Evolutionary conservation across 1,140 invertebrate species (phyloP), one percentile per base, ranked within the genome.

Genomic region (Metaphire vulgaris): DNA sequence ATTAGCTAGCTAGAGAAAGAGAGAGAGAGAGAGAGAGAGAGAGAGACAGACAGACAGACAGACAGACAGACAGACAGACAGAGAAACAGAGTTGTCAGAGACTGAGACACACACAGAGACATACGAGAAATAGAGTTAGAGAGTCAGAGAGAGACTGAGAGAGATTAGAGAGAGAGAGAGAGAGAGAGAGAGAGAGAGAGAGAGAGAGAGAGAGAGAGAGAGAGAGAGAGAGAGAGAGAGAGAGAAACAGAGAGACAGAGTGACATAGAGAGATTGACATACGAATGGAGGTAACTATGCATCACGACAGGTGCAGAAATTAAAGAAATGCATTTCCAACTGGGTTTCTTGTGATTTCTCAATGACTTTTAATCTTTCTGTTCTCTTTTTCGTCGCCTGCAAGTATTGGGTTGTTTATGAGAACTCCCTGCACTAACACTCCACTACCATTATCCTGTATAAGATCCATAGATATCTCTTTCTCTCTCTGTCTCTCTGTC

Each of bases 21-120:
- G 41, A 56, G 6, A 56, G 41, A 56, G 6, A 56, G 41, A 56
- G 6, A 56, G 41, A 56, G 6, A 56, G 41, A 56, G 6, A 56
- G 41, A 56, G 6, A 56, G 41, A 56, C 41, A 56, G 41, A 56
- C 41, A 56, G 41, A 56, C 41, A 56, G 41, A 56, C 41, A 56
- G 41, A 56, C 41, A 56, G 41, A 56, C 41, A 56, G 41, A 56
- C 41, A 56, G 41, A 56, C 41, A 56, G 41, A 56, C 41, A 56
- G 41, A 56, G 6, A 56, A 21, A 56, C 41, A 56, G 41, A 56
- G 6, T 12, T 6, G 21, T 12, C 41, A 56, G 41, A 56, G 6
- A 56, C 6, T 12, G 6, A 56, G 41, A 56, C 41, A 56, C 6
- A 56, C 41, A 56, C 6, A 56, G 6, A 56, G 41, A 56, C 41